phyloP scores from a whole-genome alignment of 2,888 invertebrate genomes.

The Ochropleura plecta region DNA sequence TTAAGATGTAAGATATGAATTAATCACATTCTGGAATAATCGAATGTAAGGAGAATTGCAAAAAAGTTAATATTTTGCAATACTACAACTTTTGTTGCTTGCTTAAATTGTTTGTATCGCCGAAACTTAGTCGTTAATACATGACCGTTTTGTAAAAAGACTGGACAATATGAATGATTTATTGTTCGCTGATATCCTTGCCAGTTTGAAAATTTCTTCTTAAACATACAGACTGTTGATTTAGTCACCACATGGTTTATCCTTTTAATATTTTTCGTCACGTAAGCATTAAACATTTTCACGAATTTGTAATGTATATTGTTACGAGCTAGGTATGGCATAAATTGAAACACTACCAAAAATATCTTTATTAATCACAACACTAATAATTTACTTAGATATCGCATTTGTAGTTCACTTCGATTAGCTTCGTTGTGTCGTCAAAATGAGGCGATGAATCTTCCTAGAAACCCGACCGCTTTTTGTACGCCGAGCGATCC shows the following conservation, averaged over 20 bases:
- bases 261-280: background rate
- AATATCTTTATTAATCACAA: too few relatives aligned
- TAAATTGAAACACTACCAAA: too few relatives aligned
- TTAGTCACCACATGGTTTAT: background rate
- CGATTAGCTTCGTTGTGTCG: too few relatives aligned
- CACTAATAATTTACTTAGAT: too few relatives aligned
- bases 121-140: conserved; percentile 51
- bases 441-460: too few relatives aligned
- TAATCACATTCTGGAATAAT: conserved; percentile 29
- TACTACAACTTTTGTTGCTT: background rate
- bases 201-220: conserved; percentile 5
- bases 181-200: conserved; percentile 34
- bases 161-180: conserved; percentile 34
- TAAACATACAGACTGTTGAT: background rate
- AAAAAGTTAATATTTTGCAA: background rate
- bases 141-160: conserved; percentile 63
- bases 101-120: conserved; percentile 25
- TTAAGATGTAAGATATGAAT: conserved; percentile 37
- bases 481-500: too few relatives aligned
- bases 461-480: too few relatives aligned
- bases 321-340: too few relatives aligned
- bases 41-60: background rate
- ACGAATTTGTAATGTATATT: background rate
- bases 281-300: background rate
- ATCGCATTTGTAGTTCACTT: too few relatives aligned